phyloP scores from a whole-genome alignment of 92 coral and sea anemone genomes.

The Scolanthus callimorphus region DNA sequence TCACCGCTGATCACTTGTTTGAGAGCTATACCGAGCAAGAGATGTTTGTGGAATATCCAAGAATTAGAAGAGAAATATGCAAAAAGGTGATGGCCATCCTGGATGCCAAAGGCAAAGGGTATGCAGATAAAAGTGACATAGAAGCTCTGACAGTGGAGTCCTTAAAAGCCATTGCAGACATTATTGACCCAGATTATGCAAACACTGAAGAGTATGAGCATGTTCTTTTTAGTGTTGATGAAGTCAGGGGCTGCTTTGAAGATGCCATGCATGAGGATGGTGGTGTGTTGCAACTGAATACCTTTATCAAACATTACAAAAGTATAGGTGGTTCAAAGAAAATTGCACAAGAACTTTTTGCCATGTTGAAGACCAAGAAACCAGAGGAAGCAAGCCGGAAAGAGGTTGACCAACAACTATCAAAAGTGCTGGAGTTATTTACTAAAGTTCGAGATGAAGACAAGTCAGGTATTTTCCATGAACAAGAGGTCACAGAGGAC shows the following conservation, averaged over 20 bases:
- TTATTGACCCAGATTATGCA: conserved; percentile 79
- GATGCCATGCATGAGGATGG: conserved; percentile 49
- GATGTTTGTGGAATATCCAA: conserved; percentile 51
- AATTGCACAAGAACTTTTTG: conserved; percentile 79
- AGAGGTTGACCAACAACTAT: conserved; percentile 55
- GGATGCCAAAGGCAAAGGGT: conserved; percentile 68
- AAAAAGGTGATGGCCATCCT: too few relatives aligned
- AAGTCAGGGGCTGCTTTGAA: conserved; percentile 54
- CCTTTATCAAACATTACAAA: conserved; percentile 46
- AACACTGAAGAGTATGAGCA: conserved; percentile 96
- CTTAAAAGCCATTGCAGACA: conserved; percentile 72
- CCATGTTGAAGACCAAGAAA: conserved; percentile 49
- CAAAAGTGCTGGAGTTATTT: conserved; percentile 65
- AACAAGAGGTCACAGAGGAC: not conserved
- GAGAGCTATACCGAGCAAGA: too few relatives aligned
- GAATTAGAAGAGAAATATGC: conserved; percentile 39
- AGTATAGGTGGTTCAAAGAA: conserved; percentile 97
- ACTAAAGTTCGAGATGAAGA: conserved; percentile 66
- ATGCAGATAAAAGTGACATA: conserved; percentile 50
- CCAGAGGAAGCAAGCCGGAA: conserved; percentile 47
- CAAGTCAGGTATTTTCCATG: conserved; percentile 48
- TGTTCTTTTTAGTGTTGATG: conserved; percentile 59
- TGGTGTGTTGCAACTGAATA: conserved; percentile 49
- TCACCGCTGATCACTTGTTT: conserved; percentile 47
- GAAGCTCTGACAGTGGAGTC: conserved; percentile 66